Percentiles rank a stretch among this genome's conserved stretches.
These are phyloP conservation scores for Myathropa florea DNA, from an alignment of 2,888 invertebrate genomes.

Conservation along the genomic window DNA sequence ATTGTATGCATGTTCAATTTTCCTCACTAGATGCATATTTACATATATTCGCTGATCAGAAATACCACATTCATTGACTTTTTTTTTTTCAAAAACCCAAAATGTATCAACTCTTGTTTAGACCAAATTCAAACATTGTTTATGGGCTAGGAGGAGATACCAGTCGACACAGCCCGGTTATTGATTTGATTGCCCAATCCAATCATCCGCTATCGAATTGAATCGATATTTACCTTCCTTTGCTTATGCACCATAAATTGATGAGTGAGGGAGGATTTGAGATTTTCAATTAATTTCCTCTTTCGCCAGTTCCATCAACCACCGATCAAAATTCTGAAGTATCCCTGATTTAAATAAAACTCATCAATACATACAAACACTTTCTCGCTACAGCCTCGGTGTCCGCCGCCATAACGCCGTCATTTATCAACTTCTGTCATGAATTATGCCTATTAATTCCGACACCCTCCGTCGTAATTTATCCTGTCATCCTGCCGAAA, in stretches of 20 bases:
- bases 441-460: conserved; percentile 73
- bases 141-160: too few species aligned
- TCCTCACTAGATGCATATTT: too few species aligned
- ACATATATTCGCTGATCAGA: too few species aligned
- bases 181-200: background rate
- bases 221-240: conserved; percentile 13
- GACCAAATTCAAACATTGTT: too few species aligned
- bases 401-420: conserved; percentile 73
- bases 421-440: conserved; percentile 78
- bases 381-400: conserved; percentile 5
- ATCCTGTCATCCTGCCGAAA: conserved; percentile 80
- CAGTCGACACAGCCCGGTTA: too few species aligned
- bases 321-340: conserved; percentile 31
- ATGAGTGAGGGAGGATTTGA: conserved; percentile 4
- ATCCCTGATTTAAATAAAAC: conserved; percentile 60
- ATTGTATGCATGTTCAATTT: too few species aligned
- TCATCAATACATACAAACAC: conserved; percentile 14
- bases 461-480: conserved; percentile 79
- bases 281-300: conserved; percentile 63
- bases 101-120: too few species aligned
- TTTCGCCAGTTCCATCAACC: background rate
- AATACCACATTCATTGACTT: too few species aligned
- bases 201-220: background rate
- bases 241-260: background rate
- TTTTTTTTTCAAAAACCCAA: too few species aligned